Conservation (phyloP, 64 coral and sea anemone species). For the Pocillopora damicornis region DNA sequence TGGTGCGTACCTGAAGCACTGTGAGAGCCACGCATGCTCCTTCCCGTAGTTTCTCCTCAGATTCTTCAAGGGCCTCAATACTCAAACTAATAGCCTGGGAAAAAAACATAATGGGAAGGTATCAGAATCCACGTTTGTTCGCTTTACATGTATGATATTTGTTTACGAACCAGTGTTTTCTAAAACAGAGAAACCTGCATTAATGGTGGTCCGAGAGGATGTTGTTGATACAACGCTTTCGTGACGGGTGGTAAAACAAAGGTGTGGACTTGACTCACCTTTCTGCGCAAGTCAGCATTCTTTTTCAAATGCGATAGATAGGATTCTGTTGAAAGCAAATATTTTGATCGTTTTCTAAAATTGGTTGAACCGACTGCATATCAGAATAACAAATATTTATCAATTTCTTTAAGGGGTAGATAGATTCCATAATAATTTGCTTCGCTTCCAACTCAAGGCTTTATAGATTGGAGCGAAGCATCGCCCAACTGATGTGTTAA, state of each 20-base stretch:
- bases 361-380: no score
- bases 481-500: no score
- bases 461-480: no score
- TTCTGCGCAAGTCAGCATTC: constrained; percentile 39
- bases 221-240: no score
- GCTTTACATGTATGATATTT: no score
- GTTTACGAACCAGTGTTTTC: no score
- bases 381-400: no score
- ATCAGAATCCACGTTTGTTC: neutral
- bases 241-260: neutral
- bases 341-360: neutral
- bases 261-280: neutral
- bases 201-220: no score
- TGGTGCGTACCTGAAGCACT: constrained; percentile 43
- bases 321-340: constrained; percentile 8
- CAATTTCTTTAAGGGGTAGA: no score
- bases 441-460: no score
- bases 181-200: no score
- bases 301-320: constrained; percentile 54
- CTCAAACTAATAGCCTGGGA: constrained; percentile 45
- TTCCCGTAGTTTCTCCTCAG: constrained; percentile 45
- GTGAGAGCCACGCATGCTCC: constrained; percentile 59
- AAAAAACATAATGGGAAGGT: neutral
- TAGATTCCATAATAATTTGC: no score
- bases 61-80: constrained; percentile 59